Evolutionary conservation across 2,113 vertebrate species (phyloP), one percentile per base, ranked within the genome.

Genomic region (Caretta caretta): DNA sequence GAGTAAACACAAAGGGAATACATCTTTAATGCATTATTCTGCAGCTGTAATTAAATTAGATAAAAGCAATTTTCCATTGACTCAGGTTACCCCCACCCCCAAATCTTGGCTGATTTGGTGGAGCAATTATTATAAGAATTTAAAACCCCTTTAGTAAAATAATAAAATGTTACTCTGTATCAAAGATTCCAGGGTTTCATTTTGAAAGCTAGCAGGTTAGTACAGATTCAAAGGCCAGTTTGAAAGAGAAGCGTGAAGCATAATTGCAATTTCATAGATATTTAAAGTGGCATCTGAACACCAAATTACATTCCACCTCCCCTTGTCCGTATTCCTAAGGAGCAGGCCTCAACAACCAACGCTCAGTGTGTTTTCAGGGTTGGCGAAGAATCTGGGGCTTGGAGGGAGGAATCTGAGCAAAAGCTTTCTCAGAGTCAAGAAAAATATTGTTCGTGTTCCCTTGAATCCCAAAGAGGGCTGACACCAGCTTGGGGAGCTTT

Each of bases 41-140:
- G 49, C 59, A 75, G 79, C 91, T 93, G 93, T 96, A 96, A 96
- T 96, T 94, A 93, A 96, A 96, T 96, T 96, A 94, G 94, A 93
- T 90, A 27, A 91, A 96, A 94, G 93, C 83, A 49, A 93, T 96
- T 94, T 91, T 35, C 88, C 80, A 94, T 94, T 86, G 83, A 84
- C 93, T 96, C 93, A 86, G 83, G 93, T 94, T 94, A 90, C 85
- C 42, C 42, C 42, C 42, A 42, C 42, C 42, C 42, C 42, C 42
- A 5, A 88, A 42, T 46, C 59, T 90, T 90, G 86, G 86, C 90
- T 87, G 69, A 56, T 65, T 86, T 22, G 42, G 78, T 48, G 51
- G 11, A 17, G 80, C 83, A 80, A 84, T 89, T 89, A 90, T 90
- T 87, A 5, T 24, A 56, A 84, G 89, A 93, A 92, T 93, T 91